Evolutionary conservation across 2,797 vertebrate species (phyloP), one percentile per base, ranked within the genome.

Genomic region (Hippocampus kuda): DNA sequence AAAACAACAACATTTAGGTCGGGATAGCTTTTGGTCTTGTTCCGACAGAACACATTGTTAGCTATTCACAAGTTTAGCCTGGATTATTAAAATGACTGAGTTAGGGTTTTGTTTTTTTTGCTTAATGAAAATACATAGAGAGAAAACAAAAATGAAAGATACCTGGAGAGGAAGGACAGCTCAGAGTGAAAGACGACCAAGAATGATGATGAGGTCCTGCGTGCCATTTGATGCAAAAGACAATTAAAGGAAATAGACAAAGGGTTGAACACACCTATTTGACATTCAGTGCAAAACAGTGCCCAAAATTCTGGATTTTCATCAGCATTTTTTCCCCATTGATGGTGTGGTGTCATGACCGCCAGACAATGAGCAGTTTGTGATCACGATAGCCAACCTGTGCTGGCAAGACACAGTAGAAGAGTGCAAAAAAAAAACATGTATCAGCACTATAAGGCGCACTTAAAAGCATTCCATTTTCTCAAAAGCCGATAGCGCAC

Each of bases 171-270:
- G 85, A 49, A 75, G 88, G 79, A 75, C 85, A 91, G 81, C 85
- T 88, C 75, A 90, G 72, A 78, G 81, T 86, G 73, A 91, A 91
- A 88, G 91, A 89, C 1, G 89, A 91, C 88, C 87, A 90, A 70
- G 91, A 92, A 73, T 91, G 88, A 18, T 85, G 88, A 61, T 81
- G 83, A 72, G 76, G 81, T 74, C 86, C 91, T 92, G 74, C 10
- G 60, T 22, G 34, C 34, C 60, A 80, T 61, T 71, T 12, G 78
- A 77, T 74, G 80, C 77, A 83, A 56, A 72, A 48, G 62, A 1
- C 69, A 54, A 54, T 16, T 11, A 1, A 38, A 73, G 24, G 62
- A 61, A 68, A 44, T 44, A 67, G 63, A n/a, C 26, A 66, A 26
- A 61, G 54, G 74, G 65, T 67, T 41, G 62, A 70, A 71, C 6